A percentile compares a stretch with the other conserved stretches of the same genome.
These are phyloP conservation scores for Rhabdomys dilectus DNA, from an alignment of 2,113 vertebrate genomes.

Conservation along the genomic window DNA sequence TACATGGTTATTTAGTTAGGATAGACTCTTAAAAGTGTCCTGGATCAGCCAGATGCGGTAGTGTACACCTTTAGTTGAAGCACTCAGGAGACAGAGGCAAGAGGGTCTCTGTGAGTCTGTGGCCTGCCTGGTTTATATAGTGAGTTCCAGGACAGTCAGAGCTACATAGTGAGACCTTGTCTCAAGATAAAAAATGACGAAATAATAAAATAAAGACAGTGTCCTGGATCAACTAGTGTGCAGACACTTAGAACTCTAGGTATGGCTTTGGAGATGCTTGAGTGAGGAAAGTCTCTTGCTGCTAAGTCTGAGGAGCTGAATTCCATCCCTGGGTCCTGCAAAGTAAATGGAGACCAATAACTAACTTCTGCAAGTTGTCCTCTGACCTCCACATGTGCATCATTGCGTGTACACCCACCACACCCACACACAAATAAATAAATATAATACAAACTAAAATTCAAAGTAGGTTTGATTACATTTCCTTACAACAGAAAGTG, in stretches of 20 bases:
- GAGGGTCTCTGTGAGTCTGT: not conserved
- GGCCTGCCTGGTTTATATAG: not conserved
- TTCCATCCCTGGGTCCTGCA: not conserved
- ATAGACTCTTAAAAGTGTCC: not conserved
- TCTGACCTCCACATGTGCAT: not conserved
- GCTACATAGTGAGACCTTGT: not conserved
- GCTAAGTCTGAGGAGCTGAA: not conserved
- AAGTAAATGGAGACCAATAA: not conserved
- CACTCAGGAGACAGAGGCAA: not conserved
- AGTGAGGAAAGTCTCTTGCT: not conserved
- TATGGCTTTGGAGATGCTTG: not conserved
- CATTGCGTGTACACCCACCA: not conserved
- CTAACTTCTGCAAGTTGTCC: not conserved
- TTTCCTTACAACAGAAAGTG: slow-evolving; percentile 6
- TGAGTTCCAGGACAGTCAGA: not conserved
- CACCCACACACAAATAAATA: not conserved
- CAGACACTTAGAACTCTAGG: not conserved
- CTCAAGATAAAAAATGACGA: not conserved
- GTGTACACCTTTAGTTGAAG: not conserved
- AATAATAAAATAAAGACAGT: not conserved
- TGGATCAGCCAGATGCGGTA: not conserved
- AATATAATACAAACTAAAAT: not conserved
- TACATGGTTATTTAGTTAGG: not conserved
- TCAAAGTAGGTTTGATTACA: not conserved
- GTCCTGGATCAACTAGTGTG: not conserved